These are phyloP conservation scores for Chauna torquata DNA, from an alignment of 2,113 vertebrate species.

Conservation along the genomic window DNA sequence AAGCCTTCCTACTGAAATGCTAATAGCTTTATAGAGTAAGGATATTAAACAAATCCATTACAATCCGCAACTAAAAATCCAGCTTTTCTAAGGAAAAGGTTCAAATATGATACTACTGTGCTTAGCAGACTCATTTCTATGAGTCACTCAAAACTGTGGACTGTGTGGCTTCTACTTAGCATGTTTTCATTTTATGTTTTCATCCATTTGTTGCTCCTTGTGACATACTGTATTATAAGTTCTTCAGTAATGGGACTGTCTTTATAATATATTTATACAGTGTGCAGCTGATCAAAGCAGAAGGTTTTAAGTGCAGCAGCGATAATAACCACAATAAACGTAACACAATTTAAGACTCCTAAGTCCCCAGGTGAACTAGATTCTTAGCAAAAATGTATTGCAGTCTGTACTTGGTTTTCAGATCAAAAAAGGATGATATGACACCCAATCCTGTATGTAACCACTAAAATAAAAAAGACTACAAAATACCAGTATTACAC, in stretches of 20 bases:
- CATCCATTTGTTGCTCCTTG: background rate
- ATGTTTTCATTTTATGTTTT: background rate
- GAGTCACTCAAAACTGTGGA: background rate
- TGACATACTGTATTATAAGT: background rate
- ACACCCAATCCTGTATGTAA: background rate
- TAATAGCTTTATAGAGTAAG: background rate
- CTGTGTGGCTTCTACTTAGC: background rate
- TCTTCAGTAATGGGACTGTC: background rate
- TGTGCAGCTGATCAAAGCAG: constrained; percentile 24
- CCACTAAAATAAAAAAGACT: background rate
- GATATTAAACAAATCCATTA: constrained; percentile 18
- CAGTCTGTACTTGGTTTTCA: background rate
- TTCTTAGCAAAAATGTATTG: background rate
- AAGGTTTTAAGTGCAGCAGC: constrained; percentile 17
- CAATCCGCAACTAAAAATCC: background rate
- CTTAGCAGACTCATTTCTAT: background rate
- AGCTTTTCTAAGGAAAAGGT: background rate
- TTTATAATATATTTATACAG: background rate
- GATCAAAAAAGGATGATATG: background rate
- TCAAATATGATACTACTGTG: background rate
- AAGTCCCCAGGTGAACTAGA: background rate
- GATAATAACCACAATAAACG: background rate
- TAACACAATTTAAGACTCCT: background rate
- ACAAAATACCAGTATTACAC: background rate
- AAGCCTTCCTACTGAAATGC: background rate